These are phyloP conservation scores for Takifugu flavidus DNA, from an alignment of 2,113 vertebrate species.

Conservation along the genomic window DNA sequence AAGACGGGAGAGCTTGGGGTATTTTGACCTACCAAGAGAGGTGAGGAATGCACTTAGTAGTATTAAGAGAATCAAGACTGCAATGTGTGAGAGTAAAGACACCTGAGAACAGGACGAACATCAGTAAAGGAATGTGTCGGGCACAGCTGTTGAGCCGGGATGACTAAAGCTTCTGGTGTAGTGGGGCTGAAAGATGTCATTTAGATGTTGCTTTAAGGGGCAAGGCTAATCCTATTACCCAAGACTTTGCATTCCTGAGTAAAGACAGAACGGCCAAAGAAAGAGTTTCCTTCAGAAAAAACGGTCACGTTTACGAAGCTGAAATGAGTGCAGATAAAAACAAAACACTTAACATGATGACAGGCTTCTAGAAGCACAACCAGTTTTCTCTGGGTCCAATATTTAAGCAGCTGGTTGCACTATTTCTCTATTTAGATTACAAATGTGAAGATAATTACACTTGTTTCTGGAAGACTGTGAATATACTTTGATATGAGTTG, in stretches of 20 bases:
- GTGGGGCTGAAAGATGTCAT: not conserved
- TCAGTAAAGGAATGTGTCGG: not conserved
- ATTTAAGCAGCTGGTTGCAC: slow-evolving; percentile 2
- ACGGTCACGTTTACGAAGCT: not conserved
- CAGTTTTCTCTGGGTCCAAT: not conserved
- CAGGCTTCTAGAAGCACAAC: not conserved
- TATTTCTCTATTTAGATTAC: not conserved
- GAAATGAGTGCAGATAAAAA: slow-evolving; percentile 6
- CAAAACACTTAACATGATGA: not conserved
- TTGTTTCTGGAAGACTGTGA: not conserved
- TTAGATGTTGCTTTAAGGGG: not conserved
- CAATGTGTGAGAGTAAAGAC: slow-evolving; percentile 3
- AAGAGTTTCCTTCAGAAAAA: slow-evolving; percentile 12
- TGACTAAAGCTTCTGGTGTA: not conserved
- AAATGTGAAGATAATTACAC: too few relatives aligned
- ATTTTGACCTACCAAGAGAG: not conserved
- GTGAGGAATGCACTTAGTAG: not conserved
- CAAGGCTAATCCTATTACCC: slow-evolving; percentile 49
- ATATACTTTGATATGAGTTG: not conserved
- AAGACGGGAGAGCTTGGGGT: too few relatives aligned
- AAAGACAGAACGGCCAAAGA: slow-evolving; percentile 17
- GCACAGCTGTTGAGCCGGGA: not conserved
- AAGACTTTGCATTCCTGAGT: not conserved
- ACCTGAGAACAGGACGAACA: not conserved
- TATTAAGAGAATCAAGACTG: not conserved